phyloP scores from a whole-genome alignment of 2,113 vertebrate species.

The Notothenia rossii region DNA sequence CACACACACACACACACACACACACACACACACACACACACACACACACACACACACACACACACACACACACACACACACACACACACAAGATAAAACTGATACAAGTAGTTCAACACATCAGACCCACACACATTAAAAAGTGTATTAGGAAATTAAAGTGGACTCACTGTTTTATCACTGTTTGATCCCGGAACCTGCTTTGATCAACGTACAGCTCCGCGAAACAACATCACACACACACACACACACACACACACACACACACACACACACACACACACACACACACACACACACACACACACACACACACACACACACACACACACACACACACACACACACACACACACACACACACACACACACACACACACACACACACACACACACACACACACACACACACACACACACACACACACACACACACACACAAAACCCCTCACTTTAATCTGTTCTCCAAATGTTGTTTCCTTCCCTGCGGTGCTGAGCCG shows the following conservation, averaged over 20 bases:
- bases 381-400: too few relatives aligned
- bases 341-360: too few relatives aligned
- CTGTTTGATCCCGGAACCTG: conserved; percentile 34
- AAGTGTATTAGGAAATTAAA: conserved; percentile 12
- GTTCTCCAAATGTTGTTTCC: conserved; percentile 77
- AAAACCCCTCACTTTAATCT: conserved; percentile 68
- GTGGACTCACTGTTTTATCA: conserved; percentile 14
- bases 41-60: conserved; percentile 1
- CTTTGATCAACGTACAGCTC: conserved; percentile 24
- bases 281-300: too few relatives aligned
- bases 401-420: too few relatives aligned
- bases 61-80: conserved; percentile 18
- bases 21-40: conserved; percentile 23
- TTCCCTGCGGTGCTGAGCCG: conserved; percentile 69
- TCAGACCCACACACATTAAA: background rate
- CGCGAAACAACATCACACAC: conserved; percentile 30
- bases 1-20: conserved; percentile 17
- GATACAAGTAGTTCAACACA: conserved; percentile 44
- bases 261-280: conserved; percentile 7
- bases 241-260: conserved; percentile 11
- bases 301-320: too few relatives aligned
- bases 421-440: conserved; percentile 19
- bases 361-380: too few relatives aligned
- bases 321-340: too few relatives aligned
- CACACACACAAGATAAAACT: conserved; percentile 25